Conservation (phyloP, 1,140 invertebrate genomes). For the Drosophila ananassae region DNA sequence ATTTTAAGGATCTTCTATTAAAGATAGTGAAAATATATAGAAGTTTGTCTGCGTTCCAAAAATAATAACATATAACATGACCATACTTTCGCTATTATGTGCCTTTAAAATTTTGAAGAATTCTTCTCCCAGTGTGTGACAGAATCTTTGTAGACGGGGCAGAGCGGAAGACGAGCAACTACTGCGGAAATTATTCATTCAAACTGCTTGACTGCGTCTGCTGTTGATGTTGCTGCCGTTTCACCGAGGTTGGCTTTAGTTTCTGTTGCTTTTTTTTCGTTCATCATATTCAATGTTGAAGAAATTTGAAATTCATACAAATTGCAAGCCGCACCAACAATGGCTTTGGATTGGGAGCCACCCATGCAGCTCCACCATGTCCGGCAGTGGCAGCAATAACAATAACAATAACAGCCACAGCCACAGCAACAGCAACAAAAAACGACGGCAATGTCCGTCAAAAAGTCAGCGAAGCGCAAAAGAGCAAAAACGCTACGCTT, state of each 20-base stretch:
- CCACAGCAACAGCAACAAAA: not conserved
- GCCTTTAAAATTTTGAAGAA: not conserved
- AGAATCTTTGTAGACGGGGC: slow-evolving; percentile 73
- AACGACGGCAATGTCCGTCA: slow-evolving; percentile 60
- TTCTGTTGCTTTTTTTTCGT: slow-evolving; percentile 2
- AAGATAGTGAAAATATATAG: too few relatives aligned
- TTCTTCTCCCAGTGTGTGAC: slow-evolving; percentile 16
- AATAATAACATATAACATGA: too few relatives aligned
- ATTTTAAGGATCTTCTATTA: too few relatives aligned
- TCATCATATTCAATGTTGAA: slow-evolving; percentile 53
- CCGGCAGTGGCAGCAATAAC: slow-evolving; percentile 42
- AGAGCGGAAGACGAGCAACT: slow-evolving; percentile 50
- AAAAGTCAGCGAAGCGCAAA: slow-evolving; percentile 70
- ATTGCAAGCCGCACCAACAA: slow-evolving; percentile 69
- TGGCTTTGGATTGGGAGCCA: slow-evolving; percentile 46
- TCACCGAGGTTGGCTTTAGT: slow-evolving; percentile 2
- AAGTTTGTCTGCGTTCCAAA: too few relatives aligned
- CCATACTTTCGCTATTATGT: too few relatives aligned
- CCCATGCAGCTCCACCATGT: slow-evolving; percentile 73
- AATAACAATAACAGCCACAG: slow-evolving; percentile 30
- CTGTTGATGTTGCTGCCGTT: slow-evolving; percentile 33
- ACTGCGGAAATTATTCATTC: slow-evolving; percentile 81
- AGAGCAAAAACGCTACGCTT: slow-evolving; percentile 36
- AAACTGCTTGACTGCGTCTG: slow-evolving; percentile 58
- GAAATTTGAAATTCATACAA: slow-evolving; percentile 80